Evolutionary conservation across 2,888 invertebrate genomes (phyloP).

Genomic region (Chaetogeoica ovagalla): DNA sequence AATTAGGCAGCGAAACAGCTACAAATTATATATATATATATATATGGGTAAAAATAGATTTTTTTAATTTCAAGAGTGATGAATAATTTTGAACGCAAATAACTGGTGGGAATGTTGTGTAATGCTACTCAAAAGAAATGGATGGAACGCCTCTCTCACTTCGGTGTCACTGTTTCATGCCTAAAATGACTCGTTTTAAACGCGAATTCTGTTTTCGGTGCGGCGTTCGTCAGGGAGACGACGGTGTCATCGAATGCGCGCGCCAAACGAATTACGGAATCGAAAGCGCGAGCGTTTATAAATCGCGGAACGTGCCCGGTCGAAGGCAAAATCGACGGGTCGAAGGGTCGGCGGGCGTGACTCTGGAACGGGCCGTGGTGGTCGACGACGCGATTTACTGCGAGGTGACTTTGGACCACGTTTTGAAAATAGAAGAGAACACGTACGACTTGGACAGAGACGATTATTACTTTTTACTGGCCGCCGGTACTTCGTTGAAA

Average conservation of each 20-base stretch:
- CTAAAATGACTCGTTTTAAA: neutral
- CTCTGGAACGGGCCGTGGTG: conserved; percentile 66
- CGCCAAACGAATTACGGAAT: conserved; percentile 65
- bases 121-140: no score
- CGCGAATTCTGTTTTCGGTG: no score
- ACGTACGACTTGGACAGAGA: conserved; percentile 72
- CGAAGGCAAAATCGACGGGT: conserved; percentile 59
- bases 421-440: conserved; percentile 67
- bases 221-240: conserved; percentile 69
- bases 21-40: no score
- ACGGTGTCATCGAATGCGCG: conserved; percentile 80
- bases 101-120: no score
- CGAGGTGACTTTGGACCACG: conserved; percentile 70
- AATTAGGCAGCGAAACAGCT: no score
- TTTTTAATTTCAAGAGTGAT: no score
- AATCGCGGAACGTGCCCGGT: conserved; percentile 69
- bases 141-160: no score
- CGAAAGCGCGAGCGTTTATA: conserved; percentile 63
- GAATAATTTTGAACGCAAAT: no score
- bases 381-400: conserved; percentile 76
- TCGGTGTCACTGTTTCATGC: no score
- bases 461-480: conserved; percentile 73
- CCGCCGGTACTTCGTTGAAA: conserved; percentile 64
- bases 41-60: no score
- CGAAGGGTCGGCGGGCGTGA: conserved; percentile 68